These are phyloP conservation scores for Caenorhabditis wallacei DNA, from an alignment of 2,888 invertebrate genomes.

Conservation along the genomic window DNA sequence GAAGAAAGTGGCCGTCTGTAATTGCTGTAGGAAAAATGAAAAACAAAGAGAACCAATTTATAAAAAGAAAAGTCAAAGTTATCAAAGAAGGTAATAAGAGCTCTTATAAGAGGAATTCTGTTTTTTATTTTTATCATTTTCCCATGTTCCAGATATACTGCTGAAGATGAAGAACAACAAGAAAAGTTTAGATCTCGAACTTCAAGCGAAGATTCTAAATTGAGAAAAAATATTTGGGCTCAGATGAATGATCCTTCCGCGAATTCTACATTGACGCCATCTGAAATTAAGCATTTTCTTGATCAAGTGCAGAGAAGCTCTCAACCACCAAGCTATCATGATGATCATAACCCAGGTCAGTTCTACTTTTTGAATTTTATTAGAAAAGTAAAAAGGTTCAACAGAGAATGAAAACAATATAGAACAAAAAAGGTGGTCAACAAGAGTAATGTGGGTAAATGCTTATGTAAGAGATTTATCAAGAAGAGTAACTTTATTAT, in stretches of 20 bases:
- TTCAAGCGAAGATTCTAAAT: conserved; percentile 55
- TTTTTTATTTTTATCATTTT: no score
- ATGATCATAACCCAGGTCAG: conserved; percentile 42
- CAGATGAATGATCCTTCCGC: conserved; percentile 43
- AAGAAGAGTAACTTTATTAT: conserved; percentile 26
- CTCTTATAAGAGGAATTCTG: no score
- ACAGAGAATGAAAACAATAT: conserved; percentile 51
- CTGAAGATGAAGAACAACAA: conserved; percentile 46
- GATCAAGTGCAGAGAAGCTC: conserved; percentile 55
- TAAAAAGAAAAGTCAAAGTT: conserved; percentile 61
- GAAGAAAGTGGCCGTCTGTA: conserved; percentile 27
- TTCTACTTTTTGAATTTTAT: conserved; percentile 19
- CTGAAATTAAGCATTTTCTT: conserved; percentile 48
- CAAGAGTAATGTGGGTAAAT: conserved; percentile 9
- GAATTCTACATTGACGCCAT: conserved; percentile 42
- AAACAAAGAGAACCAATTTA: conserved; percentile 40
- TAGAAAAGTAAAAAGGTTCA: conserved; percentile 28
- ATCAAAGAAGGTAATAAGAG: conserved; percentile 49
- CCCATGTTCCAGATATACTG: conserved; percentile 43
- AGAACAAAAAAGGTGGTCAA: conserved; percentile 36
- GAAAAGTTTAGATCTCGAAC: conserved; percentile 43
- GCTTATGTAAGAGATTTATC: conserved; percentile 40
- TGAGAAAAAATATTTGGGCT: conserved; percentile 52
- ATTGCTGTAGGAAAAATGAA: conserved; percentile 44
- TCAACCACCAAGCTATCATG: conserved; percentile 50